These are phyloP conservation scores for Shinisaurus crocodilurus DNA, from an alignment of 2,113 vertebrate genomes.

Conservation along the genomic window DNA sequence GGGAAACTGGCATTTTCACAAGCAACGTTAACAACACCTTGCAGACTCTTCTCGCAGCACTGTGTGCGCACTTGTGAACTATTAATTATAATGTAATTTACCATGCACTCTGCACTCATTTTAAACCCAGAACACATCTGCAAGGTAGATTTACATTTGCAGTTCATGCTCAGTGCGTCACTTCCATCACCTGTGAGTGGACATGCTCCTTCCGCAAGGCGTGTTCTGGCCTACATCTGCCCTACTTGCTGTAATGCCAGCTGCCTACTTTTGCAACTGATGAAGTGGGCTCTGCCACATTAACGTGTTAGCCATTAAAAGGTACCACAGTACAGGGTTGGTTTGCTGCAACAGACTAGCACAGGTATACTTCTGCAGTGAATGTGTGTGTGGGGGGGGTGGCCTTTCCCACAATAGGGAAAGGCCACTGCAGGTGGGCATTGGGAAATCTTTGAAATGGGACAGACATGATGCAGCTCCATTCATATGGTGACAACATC, in stretches of 20 bases:
- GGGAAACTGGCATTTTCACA: neutral
- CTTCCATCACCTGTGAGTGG: neutral
- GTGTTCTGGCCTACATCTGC: neutral
- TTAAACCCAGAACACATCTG: neutral
- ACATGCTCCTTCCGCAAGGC: neutral
- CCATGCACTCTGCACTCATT: neutral
- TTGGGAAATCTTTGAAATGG: neutral
- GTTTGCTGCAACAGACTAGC: neutral
- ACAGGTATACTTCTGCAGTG: neutral
- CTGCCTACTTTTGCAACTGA: neutral
- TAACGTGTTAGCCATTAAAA: neutral
- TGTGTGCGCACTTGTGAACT: neutral
- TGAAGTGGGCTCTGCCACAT: neutral
- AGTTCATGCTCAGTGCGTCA: neutral
- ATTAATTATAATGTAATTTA: neutral
- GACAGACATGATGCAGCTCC: neutral
- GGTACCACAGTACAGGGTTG: neutral
- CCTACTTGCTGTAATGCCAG: neutral
- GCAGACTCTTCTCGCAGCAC: neutral
- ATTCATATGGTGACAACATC: neutral
- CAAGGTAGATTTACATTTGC: neutral
- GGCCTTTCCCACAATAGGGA: neutral
- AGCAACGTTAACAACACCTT: neutral
- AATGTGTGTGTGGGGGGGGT: neutral
- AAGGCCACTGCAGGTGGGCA: neutral